These are phyloP conservation scores for Glaucopsyche alexis DNA, from an alignment of 2,888 invertebrate species.

Conservation along the genomic window DNA sequence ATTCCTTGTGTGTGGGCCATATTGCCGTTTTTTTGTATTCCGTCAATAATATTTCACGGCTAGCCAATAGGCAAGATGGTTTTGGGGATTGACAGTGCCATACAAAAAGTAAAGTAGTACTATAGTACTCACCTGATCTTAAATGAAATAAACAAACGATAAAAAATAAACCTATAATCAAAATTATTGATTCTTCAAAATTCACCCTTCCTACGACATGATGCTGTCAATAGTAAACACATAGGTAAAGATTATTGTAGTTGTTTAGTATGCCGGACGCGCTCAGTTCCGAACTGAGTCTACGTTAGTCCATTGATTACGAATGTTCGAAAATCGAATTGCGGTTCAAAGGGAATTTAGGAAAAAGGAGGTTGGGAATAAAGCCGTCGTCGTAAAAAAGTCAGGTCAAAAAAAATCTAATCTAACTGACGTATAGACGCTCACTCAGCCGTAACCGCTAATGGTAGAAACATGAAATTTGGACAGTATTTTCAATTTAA, in stretches of 20 bases:
- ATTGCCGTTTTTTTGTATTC: too few relatives aligned
- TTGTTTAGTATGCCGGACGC: background rate
- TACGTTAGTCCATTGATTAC: background rate
- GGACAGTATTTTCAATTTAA: too few relatives aligned
- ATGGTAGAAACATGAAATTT: too few relatives aligned
- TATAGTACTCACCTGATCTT: too few relatives aligned
- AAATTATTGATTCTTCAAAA: background rate
- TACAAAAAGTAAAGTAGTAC: too few relatives aligned
- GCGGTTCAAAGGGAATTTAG: conserved; percentile 6
- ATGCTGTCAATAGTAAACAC: background rate
- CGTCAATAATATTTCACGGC: too few relatives aligned
- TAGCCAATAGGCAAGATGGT: too few relatives aligned
- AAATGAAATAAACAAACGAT: background rate
- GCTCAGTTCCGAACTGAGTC: background rate
- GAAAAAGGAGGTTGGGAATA: background rate
- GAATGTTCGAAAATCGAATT: conserved; percentile 14
- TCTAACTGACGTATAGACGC: too few relatives aligned
- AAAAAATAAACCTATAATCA: background rate
- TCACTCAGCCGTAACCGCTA: too few relatives aligned
- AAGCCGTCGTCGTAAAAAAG: background rate
- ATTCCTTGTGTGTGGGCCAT: too few relatives aligned
- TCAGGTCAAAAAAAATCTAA: background rate
- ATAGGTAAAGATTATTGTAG: background rate
- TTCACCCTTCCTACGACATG: background rate
- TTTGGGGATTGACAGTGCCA: too few relatives aligned